Conservation (phyloP, 1,140 invertebrate genomes). For the Drosophila baimaii region DNA sequence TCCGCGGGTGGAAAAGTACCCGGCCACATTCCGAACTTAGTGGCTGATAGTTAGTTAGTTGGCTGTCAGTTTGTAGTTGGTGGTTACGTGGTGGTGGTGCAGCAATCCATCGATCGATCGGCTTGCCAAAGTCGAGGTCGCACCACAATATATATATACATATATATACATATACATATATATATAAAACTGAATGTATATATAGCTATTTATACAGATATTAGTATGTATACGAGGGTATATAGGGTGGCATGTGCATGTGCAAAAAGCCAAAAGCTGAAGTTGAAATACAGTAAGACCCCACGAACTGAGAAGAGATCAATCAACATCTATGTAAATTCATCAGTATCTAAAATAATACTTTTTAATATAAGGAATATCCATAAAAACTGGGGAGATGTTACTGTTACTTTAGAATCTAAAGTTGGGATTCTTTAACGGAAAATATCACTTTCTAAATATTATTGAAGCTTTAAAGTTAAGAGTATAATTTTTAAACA, state of each 20-base stretch:
- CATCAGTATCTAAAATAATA: too few relatives aligned
- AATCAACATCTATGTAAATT: not conserved
- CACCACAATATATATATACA: conserved; percentile 17
- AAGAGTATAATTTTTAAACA: too few relatives aligned
- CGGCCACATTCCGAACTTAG: conserved; percentile 22
- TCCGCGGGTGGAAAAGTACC: conserved; percentile 30
- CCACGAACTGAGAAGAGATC: not conserved
- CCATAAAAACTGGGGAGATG: too few relatives aligned
- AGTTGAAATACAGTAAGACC: conserved; percentile 7
- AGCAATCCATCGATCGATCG: conserved; percentile 56
- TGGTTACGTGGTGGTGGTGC: conserved; percentile 30
- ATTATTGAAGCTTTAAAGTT: too few relatives aligned
- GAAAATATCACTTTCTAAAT: too few relatives aligned
- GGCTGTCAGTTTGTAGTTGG: conserved; percentile 8
- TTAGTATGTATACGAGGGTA: conserved; percentile 8
- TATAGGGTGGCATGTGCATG: conserved; percentile 38
- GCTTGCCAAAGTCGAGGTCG: conserved; percentile 69
- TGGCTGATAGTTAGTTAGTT: conserved; percentile 23
- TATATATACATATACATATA: not conserved
- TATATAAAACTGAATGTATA: conserved; percentile 17
- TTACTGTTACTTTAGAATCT: too few relatives aligned
- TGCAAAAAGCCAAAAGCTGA: conserved; percentile 34
- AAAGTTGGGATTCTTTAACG: too few relatives aligned
- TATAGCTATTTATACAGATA: not conserved
- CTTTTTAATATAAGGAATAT: too few relatives aligned